Evolutionary conservation across 2,797 vertebrate genomes (phyloP), one percentile per base, ranked within the genome.

Genomic region (Schizothorax lantsangensis): DNA sequence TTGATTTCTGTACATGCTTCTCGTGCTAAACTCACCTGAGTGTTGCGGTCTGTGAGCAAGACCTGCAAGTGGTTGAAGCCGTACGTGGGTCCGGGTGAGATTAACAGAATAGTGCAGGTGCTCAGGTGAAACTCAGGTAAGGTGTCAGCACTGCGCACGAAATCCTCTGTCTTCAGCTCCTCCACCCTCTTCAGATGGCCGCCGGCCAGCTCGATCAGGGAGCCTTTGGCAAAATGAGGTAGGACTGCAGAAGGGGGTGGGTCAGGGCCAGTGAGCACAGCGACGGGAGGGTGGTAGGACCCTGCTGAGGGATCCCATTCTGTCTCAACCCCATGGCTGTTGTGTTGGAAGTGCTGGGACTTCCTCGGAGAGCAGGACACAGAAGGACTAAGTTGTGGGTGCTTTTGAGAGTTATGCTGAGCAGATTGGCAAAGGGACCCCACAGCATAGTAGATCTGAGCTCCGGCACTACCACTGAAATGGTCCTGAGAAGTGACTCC

Each of bases 181-280:
- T 96, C 96, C 89, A 96, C 95, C 6, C 91, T 92, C 91, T 95
- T 96, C 90, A 96, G 86, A 84, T 90, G 91, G 52, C 96, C 96
- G 0, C 93, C 93, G 75, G 95, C 95, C 90, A 96, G 86, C 92
- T 96, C 95, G 23, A 96, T 96, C 86, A 96, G 94, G 83, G 96
- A 96, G 88, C 96, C 96, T 94, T 95, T 96, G 92, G 94, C 93
- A 91, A 96, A 96, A 95, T 96, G 95, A 96, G 96, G 95, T 96
- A 96, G 95, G 94, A 96, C 93, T 91, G 94, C 88, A 33, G 93
- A 93, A 85, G 95, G 92, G 87, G 79, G 90, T 40, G 69, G 73
- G 64, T 88, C 83, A 8, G 82, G 81, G 62, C 85, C 83, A 64
- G 83, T 83, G 71, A 87, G 79, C 83, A 87, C 62, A 75, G 89